phyloP scores from a whole-genome alignment of 2,888 invertebrate genomes.

The Artemia sinica region DNA sequence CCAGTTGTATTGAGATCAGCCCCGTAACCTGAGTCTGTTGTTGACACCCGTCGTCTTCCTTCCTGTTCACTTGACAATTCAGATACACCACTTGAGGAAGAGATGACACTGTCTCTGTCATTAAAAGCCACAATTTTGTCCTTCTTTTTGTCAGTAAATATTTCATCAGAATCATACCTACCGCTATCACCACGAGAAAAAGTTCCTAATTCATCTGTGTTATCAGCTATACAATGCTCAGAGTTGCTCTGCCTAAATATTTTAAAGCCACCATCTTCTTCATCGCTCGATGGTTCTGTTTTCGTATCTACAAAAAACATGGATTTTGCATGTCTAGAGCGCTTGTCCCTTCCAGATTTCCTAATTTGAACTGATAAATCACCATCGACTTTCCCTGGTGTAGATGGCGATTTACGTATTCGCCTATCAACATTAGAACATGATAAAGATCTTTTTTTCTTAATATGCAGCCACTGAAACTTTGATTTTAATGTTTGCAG shows the following conservation, averaged over 20 bases:
- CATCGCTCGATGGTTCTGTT: not conserved
- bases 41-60: constrained; percentile 5
- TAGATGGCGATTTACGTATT: not conserved
- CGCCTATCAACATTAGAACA: constrained; percentile 7
- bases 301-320: constrained; percentile 11
- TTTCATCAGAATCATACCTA: constrained; percentile 4
- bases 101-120: constrained; percentile 3
- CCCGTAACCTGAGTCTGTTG: constrained; percentile 5
- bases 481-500: not conserved
- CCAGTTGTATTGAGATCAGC: constrained; percentile 9
- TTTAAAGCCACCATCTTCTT: constrained; percentile 11
- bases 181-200: constrained; percentile 10
- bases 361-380: not conserved
- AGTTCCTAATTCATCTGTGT: constrained; percentile 4
- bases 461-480: not conserved
- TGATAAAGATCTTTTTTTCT: constrained; percentile 1
- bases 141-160: not conserved
- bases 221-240: not conserved
- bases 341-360: not conserved
- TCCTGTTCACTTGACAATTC: constrained; percentile 5
- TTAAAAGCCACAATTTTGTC: constrained; percentile 1
- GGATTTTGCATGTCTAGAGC: not conserved
- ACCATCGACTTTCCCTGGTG: not conserved
- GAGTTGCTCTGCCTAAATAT: constrained; percentile 1
- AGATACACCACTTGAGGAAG: constrained; percentile 7